These are phyloP conservation scores for Adoxophyes honmai DNA, from an alignment of 1,140 invertebrate genomes.

Conservation along the genomic window DNA sequence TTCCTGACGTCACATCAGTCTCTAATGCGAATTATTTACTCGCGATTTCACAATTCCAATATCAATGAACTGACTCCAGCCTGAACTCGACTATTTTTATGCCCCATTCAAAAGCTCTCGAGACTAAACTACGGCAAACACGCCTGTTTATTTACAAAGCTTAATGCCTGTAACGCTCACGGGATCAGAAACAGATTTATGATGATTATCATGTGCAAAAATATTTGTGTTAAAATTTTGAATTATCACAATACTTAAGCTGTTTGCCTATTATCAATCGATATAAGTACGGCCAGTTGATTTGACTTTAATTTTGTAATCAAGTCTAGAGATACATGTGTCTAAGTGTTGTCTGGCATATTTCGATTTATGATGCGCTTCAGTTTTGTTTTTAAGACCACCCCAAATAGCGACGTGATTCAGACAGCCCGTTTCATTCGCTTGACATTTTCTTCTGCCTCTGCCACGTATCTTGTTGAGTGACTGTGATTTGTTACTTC, in stretches of 20 bases:
- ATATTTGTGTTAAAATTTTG: not conserved
- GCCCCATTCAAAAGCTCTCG: slow-evolving; percentile 5
- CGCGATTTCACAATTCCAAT: not conserved
- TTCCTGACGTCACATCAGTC: too few species aligned
- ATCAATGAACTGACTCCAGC: not conserved
- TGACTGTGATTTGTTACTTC: not conserved
- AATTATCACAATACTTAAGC: too few species aligned
- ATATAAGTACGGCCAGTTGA: too few species aligned
- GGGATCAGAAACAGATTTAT: not conserved
- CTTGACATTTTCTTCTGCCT: slow-evolving; percentile 17
- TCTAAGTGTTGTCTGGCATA: too few species aligned
- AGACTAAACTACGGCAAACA: slow-evolving; percentile 6
- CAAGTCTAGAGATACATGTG: too few species aligned
- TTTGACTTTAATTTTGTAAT: too few species aligned
- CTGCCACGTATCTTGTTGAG: slow-evolving; percentile 5
- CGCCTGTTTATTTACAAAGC: slow-evolving; percentile 10
- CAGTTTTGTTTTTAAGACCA: slow-evolving; percentile 17
- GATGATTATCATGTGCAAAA: slow-evolving; percentile 5
- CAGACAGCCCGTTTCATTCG: slow-evolving; percentile 14
- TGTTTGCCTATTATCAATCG: too few species aligned
- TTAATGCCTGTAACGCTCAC: not conserved
- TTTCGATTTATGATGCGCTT: too few species aligned
- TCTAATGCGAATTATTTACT: too few species aligned
- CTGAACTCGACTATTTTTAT: not conserved
- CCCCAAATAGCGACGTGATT: slow-evolving; percentile 21